Percentiles rank a stretch among this genome's conserved stretches.
Evolutionary conservation across 2,113 vertebrate species (phyloP).

Genomic region (Phyllopteryx taeniolatus): DNA sequence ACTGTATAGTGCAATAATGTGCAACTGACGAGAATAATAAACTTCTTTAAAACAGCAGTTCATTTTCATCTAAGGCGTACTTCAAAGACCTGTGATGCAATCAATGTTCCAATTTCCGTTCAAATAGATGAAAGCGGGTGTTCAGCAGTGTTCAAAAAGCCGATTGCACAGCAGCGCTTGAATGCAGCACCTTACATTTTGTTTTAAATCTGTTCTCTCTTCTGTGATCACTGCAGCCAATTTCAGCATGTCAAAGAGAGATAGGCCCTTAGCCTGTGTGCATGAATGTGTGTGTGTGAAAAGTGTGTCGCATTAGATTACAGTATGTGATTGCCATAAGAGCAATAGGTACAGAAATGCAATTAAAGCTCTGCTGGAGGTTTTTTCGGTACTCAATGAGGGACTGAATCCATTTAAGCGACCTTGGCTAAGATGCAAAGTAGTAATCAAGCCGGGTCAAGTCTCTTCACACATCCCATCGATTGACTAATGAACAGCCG

Average conservation of each 20-base stretch:
- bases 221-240: conserved; percentile 6
- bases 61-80: not conserved
- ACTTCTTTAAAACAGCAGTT: not conserved
- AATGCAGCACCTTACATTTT: not conserved
- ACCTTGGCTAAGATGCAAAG: conserved; percentile 51
- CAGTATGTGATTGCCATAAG: conserved; percentile 43
- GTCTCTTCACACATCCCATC: conserved; percentile 40
- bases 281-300: conserved; percentile 15
- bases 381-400: conserved; percentile 15
- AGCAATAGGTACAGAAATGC: conserved; percentile 62
- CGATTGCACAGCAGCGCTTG: not conserved
- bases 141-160: not conserved
- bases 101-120: not conserved
- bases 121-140: not conserved
- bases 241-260: conserved; percentile 11
- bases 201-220: conserved; percentile 8
- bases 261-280: not conserved
- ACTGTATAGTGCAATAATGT: not conserved
- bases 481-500: conserved; percentile 56
- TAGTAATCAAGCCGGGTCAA: conserved; percentile 56
- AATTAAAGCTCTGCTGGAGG: conserved; percentile 57
- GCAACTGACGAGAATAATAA: not conserved
- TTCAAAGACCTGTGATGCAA: conserved; percentile 2
- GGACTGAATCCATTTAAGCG: conserved; percentile 57
- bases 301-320: conserved; percentile 23